These are phyloP conservation scores for Macheiramphus alcinus DNA, from an alignment of 2,113 vertebrate species.

Conservation along the genomic window DNA sequence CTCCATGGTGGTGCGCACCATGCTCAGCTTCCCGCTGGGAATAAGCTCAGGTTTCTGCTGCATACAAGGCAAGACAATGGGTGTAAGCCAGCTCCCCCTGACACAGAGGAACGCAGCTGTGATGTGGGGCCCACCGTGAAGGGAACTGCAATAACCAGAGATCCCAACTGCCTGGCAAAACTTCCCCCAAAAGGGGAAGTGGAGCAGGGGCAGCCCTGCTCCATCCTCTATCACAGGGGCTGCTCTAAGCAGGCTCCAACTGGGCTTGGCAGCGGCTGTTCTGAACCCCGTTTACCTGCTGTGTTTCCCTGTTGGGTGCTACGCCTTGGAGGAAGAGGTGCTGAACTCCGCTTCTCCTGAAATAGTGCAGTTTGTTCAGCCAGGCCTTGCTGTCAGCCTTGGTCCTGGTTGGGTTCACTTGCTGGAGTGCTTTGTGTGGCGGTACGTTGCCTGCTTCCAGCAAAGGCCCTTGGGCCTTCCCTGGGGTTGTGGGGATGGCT, in stretches of 20 bases:
- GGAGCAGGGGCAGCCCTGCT: not conserved
- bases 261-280: not conserved
- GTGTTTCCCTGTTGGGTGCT: constrained; percentile 41
- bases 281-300: constrained; percentile 61
- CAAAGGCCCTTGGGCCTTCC: not conserved
- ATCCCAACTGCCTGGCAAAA: not conserved
- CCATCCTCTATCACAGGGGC: not conserved
- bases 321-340: constrained; percentile 69
- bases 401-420: not conserved
- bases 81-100: not conserved
- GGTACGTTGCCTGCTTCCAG: not conserved
- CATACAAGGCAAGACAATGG: constrained; percentile 39
- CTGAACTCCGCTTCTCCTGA: constrained; percentile 65
- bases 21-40: constrained; percentile 79
- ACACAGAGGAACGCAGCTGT: not conserved
- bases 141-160: not conserved
- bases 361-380: constrained; percentile 70
- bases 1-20: constrained; percentile 86
- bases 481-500: not conserved
- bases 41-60: constrained; percentile 71
- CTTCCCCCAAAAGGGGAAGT: not conserved
- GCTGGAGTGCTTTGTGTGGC: not conserved
- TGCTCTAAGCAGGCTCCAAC: not conserved
- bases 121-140: not conserved
- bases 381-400: constrained; percentile 28